Evolutionary conservation across 1,140 invertebrate genomes (phyloP).

Genomic region (Drosophila nannoptera): DNA sequence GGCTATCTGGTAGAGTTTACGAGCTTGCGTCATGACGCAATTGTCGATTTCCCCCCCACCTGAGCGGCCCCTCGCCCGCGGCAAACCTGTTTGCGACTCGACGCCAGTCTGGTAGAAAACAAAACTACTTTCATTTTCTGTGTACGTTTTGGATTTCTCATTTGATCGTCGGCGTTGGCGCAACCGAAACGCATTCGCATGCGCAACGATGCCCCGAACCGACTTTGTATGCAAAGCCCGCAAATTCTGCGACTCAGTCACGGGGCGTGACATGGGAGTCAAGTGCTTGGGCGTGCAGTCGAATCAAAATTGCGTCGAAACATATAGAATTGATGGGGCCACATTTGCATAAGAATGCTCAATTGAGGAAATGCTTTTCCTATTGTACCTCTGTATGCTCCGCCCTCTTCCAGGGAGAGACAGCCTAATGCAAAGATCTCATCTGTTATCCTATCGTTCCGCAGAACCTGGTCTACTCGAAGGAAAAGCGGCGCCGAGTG

Average conservation of each 20-base stretch:
- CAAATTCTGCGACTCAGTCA: constrained; percentile 6
- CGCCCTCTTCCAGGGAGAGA: too few species aligned
- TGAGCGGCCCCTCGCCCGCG: constrained; percentile 7
- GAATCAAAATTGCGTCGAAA: constrained; percentile 2
- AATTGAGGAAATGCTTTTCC: constrained; percentile 5
- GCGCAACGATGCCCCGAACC: constrained; percentile 44
- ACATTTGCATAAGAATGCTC: constrained; percentile 10
- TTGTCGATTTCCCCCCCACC: constrained; percentile 20
- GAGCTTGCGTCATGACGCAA: constrained; percentile 60
- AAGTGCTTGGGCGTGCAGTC: constrained; percentile 13
- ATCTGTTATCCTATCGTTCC: background rate
- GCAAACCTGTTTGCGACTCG: constrained; percentile 58
- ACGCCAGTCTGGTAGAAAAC: constrained; percentile 40
- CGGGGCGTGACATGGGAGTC: constrained; percentile 44
- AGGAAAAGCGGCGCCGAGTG: constrained; percentile 61
- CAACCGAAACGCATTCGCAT: constrained; percentile 60
- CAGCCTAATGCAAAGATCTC: too few species aligned
- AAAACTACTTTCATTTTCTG: constrained; percentile 73
- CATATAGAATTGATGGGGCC: too few species aligned
- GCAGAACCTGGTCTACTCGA: constrained; percentile 71
- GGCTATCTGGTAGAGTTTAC: constrained; percentile 32
- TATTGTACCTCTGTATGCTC: too few species aligned
- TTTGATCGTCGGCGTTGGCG: constrained; percentile 23
- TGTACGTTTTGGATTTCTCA: constrained; percentile 19
- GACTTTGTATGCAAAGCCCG: constrained; percentile 17